Evolutionary conservation across 2,888 invertebrate species (phyloP).

Genomic region (Tetragonisca angustula): DNA sequence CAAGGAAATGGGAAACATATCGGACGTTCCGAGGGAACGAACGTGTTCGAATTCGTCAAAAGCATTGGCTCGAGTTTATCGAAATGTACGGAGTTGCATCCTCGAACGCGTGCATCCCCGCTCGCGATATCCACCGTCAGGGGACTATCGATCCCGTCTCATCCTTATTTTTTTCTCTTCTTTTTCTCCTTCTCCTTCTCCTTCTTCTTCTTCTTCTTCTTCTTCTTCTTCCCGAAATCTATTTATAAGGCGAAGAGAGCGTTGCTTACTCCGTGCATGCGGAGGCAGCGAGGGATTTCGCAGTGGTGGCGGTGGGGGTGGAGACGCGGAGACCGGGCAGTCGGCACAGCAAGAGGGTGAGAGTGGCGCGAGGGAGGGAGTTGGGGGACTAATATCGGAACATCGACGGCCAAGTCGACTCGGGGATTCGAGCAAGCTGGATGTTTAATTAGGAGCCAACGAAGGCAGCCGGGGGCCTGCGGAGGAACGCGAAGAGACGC

Average conservation of each 20-base stretch:
- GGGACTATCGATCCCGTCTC: conserved; percentile 60
- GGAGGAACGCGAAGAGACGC: conserved; percentile 53
- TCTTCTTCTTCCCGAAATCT: conserved; percentile 65
- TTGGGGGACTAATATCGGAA: conserved; percentile 82
- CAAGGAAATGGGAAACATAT: too few species aligned
- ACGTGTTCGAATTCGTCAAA: too few species aligned
- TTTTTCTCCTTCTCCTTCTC: background rate
- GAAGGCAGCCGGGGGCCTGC: conserved; percentile 71
- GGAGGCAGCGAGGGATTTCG: conserved; percentile 57
- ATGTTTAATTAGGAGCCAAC: conserved; percentile 84
- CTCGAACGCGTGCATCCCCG: conserved; percentile 21
- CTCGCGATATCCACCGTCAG: conserved; percentile 62
- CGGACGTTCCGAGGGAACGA: too few species aligned
- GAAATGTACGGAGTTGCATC: background rate
- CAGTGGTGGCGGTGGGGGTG: conserved; percentile 39
- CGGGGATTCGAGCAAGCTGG: conserved; percentile 80
- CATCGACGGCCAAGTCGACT: conserved; percentile 81
- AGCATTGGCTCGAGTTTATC: too few species aligned
- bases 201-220: conserved; percentile 11
- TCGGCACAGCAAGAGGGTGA: conserved; percentile 36
- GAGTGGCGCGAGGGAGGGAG: conserved; percentile 18
- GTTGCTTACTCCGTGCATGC: conserved; percentile 64
- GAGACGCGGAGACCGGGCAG: conserved; percentile 17
- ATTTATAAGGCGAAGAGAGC: conserved; percentile 68
- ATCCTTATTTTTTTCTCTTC: background rate